phyloP scores from a whole-genome alignment of 1,140 invertebrate genomes.

The Neodiprion lecontei region DNA sequence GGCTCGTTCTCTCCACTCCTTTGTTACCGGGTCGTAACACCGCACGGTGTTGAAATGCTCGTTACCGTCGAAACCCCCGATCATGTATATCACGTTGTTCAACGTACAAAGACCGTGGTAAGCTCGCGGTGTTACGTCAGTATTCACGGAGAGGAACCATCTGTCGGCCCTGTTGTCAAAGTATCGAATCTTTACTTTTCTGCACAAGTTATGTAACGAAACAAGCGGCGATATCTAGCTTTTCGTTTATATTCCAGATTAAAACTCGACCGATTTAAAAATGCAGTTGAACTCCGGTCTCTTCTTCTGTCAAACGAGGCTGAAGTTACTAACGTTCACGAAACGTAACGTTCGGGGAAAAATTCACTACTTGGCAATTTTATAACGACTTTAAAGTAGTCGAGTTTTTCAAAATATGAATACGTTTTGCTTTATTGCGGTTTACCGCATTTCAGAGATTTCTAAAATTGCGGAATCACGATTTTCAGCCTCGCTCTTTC shows the following conservation, averaged over 20 bases:
- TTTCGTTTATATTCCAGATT: no score
- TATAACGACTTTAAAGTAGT: no score
- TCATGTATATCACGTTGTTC: constrained; percentile 75
- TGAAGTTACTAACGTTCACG: no score
- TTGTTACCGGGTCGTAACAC: constrained; percentile 70
- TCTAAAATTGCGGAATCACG: no score
- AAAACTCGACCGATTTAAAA: background rate
- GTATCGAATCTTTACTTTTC: background rate
- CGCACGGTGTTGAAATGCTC: constrained; percentile 76
- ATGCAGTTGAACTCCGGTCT: no score
- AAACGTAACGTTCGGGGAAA: no score
- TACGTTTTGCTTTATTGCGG: no score
- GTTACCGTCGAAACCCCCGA: constrained; percentile 78
- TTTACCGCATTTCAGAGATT: no score
- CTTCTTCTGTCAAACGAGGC: no score
- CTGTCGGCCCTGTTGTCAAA: constrained; percentile 62
- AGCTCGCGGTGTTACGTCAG: constrained; percentile 70
- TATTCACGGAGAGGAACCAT: constrained; percentile 70
- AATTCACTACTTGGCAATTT: no score
- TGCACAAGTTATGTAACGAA: background rate
- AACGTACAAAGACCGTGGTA: constrained; percentile 78
- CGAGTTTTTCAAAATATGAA: no score
- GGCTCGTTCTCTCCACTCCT: constrained; percentile 71
- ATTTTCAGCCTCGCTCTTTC: no score
- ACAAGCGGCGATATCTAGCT: background rate